Evolutionary conservation across 2,888 invertebrate genomes (phyloP).

Genomic region (Lydus trimaculatus): DNA sequence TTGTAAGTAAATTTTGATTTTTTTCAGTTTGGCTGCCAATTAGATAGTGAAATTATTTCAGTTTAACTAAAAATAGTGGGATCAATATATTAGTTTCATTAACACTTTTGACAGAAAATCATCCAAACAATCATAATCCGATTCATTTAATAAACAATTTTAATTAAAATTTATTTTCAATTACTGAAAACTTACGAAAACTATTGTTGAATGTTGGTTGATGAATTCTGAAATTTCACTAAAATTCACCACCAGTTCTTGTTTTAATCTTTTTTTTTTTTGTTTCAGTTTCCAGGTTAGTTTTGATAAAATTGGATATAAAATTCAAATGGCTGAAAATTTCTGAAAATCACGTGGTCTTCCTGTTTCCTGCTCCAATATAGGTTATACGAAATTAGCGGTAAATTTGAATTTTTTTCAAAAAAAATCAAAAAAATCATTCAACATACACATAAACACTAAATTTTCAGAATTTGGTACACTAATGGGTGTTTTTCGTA

Average conservation of each 20-base stretch:
- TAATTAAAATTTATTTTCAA: not conserved
- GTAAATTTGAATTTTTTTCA: not conserved
- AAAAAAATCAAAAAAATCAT: not conserved
- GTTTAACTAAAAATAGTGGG: slow-evolving; percentile 51
- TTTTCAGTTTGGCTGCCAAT: slow-evolving; percentile 31
- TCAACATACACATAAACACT: not conserved
- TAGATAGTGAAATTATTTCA: slow-evolving; percentile 48
- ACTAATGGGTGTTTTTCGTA: not conserved
- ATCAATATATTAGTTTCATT: slow-evolving; percentile 55
- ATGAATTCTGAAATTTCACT: not conserved
- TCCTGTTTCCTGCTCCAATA: not conserved
- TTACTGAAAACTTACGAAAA: not conserved
- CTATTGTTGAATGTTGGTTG: not conserved
- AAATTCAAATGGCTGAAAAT: slow-evolving; percentile 4
- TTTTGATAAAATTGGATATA: not conserved
- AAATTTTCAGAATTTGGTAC: not conserved
- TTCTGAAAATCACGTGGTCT: slow-evolving; percentile 2
- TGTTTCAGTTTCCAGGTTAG: not conserved
- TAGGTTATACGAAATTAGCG: not conserved
- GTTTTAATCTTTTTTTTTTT: no score
- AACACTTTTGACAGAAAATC: slow-evolving; percentile 39
- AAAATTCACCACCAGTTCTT: not conserved
- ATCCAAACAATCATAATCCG: not conserved
- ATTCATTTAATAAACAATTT: not conserved
- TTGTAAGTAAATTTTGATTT: slow-evolving; percentile 20